Evolutionary conservation across 2,113 vertebrate genomes (phyloP).

Genomic region (Gallinago media): DNA sequence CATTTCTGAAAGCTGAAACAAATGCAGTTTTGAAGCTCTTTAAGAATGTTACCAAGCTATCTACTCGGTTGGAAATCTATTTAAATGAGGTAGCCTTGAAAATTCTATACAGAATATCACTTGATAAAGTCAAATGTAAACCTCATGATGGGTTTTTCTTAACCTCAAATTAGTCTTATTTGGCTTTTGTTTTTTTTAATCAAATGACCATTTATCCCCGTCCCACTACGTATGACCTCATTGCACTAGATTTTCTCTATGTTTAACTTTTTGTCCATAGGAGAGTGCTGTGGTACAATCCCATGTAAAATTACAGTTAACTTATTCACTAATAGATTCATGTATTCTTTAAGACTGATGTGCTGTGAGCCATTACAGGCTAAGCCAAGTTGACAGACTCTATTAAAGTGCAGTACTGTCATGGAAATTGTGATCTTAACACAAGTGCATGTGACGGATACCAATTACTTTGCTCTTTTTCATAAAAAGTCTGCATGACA

Average conservation of each 20-base stretch:
- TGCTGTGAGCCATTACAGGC: constrained; percentile 10
- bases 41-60: background rate
- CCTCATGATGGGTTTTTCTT: background rate
- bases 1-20: constrained; percentile 9
- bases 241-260: background rate
- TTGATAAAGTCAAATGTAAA: background rate
- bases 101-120: background rate
- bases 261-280: background rate
- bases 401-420: constrained; percentile 12
- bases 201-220: background rate
- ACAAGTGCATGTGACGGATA: background rate
- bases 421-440: constrained; percentile 50
- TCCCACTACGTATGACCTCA: background rate
- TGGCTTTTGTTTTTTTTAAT: background rate
- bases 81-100: background rate
- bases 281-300: background rate
- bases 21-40: constrained; percentile 8
- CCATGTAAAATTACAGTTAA: background rate
- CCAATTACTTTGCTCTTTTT: constrained; percentile 19
- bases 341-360: background rate
- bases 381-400: constrained; percentile 46
- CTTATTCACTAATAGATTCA: background rate
- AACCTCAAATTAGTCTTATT: background rate
- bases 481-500: background rate
- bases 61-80: background rate